Evolutionary conservation across 2,113 vertebrate genomes (phyloP), one percentile per base, ranked within the genome.

Genomic region (Gambusia affinis): DNA sequence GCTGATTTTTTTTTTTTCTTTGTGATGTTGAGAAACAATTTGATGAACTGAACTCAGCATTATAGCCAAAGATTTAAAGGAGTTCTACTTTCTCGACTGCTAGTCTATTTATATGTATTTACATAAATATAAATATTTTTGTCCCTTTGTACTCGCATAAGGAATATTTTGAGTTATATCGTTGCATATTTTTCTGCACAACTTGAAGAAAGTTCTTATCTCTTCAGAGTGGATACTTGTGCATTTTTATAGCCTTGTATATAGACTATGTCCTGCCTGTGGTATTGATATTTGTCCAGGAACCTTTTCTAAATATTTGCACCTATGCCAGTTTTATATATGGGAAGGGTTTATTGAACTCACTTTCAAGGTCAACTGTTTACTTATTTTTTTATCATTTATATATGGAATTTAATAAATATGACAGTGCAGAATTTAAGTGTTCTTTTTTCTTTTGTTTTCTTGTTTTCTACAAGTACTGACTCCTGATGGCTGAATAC

Each of bases 41-140:
- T 60, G 6, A 47, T 67, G 35, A 74, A 19, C 10, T 76, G 60
- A n/a, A 70, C 7, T 28, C 7, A 67, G 73, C n/a, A 35, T 69
- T 28, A 35, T n/a, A 69, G 79, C 90, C 90, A 92, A 92, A 90
- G 84, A 87, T 72, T 75, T 42, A 42, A 35, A 79, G 63, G 60
- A 37, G 14, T 29, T 39, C 3, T 76, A 31, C 71, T 44, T 67
- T 83, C 33, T 14, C n/a, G 33, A 76, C 75, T 76, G 77, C 79
- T 86, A 67, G 80, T 72, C 73, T 77, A 15, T 60, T 33, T 31
- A 15, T 12, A 35, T 30, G 22, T 19, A 17, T 61, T 8, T 15
- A 29, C 14, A 42, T 15, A 42, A 14, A 42, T 42, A 42, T 15
- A 42, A 37, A 37, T 37, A 37, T 37, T 37, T 37, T 37, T 37